phyloP scores from a whole-genome alignment of 1,140 invertebrate species.

The Papilio machaon region DNA sequence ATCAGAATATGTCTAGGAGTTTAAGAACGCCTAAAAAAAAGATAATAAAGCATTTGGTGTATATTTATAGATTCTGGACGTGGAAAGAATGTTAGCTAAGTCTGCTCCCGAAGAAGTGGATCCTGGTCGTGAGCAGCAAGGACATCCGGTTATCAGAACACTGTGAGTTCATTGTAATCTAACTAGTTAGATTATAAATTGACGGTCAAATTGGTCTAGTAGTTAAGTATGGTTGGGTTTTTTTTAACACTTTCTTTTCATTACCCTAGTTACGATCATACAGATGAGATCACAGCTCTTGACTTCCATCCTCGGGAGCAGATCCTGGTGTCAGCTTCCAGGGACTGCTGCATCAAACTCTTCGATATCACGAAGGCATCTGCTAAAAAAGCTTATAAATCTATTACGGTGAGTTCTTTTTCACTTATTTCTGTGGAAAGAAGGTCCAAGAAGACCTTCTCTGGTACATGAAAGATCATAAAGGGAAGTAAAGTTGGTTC shows the following conservation, averaged over 20 bases:
- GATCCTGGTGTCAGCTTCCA: constrained; percentile 96
- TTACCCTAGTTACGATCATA: constrained; percentile 91
- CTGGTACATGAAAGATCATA: too few species aligned
- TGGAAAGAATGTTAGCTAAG: constrained; percentile 98
- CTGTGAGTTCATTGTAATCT: constrained; percentile 77
- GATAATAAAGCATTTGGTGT: too few species aligned
- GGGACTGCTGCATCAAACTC: constrained; percentile 96
- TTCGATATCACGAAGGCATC: constrained; percentile 99
- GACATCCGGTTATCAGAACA: constrained; percentile 98
- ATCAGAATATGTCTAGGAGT: too few species aligned
- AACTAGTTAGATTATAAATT: too few species aligned
- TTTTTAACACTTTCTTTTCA: not conserved
- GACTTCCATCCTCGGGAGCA: constrained; percentile 98
- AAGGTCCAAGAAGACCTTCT: too few species aligned
- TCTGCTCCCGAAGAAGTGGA: constrained; percentile 92
- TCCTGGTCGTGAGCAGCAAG: constrained; percentile 91
- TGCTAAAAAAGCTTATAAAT: constrained; percentile 98
- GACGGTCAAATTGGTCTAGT: too few species aligned
- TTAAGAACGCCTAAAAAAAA: too few species aligned
- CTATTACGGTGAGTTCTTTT: constrained; percentile 87
- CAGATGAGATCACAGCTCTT: constrained; percentile 97
- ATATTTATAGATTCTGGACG: constrained; percentile 91
- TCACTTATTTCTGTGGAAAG: not conserved
- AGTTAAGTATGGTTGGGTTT: too few species aligned
- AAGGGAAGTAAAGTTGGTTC: too few species aligned